Evolutionary conservation across 2,888 invertebrate genomes (phyloP).

Genomic region (Yponomeuta sedellus): DNA sequence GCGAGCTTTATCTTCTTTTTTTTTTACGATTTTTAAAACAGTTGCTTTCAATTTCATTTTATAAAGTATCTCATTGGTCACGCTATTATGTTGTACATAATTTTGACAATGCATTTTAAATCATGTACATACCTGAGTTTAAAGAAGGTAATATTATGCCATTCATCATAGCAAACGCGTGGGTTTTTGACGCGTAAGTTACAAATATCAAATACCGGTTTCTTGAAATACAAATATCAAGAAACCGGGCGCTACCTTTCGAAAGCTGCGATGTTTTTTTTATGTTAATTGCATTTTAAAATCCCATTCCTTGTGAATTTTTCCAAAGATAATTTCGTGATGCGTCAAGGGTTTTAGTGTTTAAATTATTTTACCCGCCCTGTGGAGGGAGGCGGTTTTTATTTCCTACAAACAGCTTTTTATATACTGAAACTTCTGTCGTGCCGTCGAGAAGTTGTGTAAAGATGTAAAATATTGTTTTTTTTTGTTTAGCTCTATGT

Average conservation of each 20-base stretch:
- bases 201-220: no score
- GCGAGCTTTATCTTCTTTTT: not conserved
- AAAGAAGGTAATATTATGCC: not conserved
- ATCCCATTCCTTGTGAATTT: slow-evolving; percentile 1
- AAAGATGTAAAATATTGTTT: slow-evolving; percentile 2
- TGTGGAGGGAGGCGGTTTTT: not conserved
- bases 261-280: not conserved
- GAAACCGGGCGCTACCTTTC: not conserved
- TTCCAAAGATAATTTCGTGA: slow-evolving; percentile 1
- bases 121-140: not conserved
- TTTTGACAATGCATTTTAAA: not conserved
- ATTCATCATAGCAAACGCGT: no score
- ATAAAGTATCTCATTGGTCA: not conserved
- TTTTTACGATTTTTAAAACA: not conserved
- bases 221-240: no score
- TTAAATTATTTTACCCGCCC: not conserved
- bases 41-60: no score
- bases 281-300: not conserved
- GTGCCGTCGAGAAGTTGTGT: not conserved
- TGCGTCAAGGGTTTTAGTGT: not conserved
- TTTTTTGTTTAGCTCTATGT: slow-evolving; percentile 3
- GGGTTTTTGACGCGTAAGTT: no score
- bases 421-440: not conserved
- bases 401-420: not conserved
- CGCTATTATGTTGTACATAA: not conserved